Percentiles rank a stretch among this genome's conserved stretches.
Conservation (phyloP, 2,113 vertebrate genomes). For the Setophaga petechia region DNA sequence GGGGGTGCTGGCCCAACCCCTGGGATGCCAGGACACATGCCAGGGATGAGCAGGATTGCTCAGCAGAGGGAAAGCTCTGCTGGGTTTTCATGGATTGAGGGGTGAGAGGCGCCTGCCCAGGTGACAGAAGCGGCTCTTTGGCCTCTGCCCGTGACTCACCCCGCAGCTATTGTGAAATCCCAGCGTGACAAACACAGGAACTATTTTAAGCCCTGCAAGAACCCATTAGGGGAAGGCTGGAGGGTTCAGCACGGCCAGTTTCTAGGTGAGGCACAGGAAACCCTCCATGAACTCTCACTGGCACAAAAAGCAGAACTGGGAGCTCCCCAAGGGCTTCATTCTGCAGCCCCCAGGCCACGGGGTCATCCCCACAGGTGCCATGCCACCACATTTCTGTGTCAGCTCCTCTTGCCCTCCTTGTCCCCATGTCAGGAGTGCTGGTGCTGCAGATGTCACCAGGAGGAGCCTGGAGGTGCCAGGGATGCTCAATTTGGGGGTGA, state of each 20-base stretch:
- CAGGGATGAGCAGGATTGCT: background rate
- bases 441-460: accelerated
- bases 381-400: background rate
- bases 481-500: background rate
- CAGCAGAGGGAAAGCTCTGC: background rate
- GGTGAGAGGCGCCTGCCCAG: background rate
- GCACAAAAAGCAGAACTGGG: background rate
- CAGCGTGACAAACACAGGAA: background rate
- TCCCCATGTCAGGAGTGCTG: background rate
- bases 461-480: background rate
- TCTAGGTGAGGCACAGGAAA: conserved; percentile 3
- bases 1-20: accelerated
- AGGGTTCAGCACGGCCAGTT: background rate
- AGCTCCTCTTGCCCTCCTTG: background rate
- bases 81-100: background rate
- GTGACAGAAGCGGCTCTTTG: background rate
- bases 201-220: conserved; percentile 43
- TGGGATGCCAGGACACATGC: accelerated
- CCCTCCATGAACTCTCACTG: background rate
- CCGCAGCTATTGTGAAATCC: background rate
- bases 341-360: background rate
- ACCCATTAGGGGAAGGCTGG: background rate
- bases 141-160: conserved; percentile 1
- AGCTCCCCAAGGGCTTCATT: accelerated
- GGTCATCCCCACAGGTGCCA: accelerated